Evolutionary conservation across 2,113 vertebrate genomes (phyloP).

Genomic region (Syngnathus scovelli): DNA sequence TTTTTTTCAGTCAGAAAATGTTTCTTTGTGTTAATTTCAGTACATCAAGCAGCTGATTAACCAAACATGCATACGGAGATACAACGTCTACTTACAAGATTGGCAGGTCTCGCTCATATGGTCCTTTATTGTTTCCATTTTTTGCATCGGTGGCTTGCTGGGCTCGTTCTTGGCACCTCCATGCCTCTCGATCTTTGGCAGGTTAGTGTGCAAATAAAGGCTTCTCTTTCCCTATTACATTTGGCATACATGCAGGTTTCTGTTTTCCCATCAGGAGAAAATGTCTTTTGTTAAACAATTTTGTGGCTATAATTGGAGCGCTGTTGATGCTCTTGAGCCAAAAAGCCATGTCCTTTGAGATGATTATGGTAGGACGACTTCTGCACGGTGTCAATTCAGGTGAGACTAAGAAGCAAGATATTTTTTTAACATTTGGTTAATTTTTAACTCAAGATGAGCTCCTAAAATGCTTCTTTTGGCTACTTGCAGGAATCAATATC

Average conservation of each 20-base stretch:
- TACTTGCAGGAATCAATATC: conserved; percentile 58
- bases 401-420: conserved; percentile 14
- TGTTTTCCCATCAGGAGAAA: conserved; percentile 55
- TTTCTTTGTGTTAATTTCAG: conserved; percentile 31
- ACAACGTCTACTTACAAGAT: conserved; percentile 39
- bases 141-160: conserved; percentile 63
- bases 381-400: conserved; percentile 64
- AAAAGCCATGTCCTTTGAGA: conserved; percentile 67
- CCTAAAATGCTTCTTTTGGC: conserved; percentile 3
- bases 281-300: conserved; percentile 63
- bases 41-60: conserved; percentile 70
- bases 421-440: too few relatives aligned
- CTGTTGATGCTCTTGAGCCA: conserved; percentile 65
- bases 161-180: conserved; percentile 32
- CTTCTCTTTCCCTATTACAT: not conserved
- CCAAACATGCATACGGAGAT: conserved; percentile 57
- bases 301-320: conserved; percentile 56
- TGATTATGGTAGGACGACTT: conserved; percentile 69
- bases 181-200: conserved; percentile 46
- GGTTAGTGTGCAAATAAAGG: conserved; percentile 41
- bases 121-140: conserved; percentile 70
- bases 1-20: not conserved
- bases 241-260: not conserved
- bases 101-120: conserved; percentile 68
- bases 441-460: not conserved